Percentiles rank a stretch among this genome's conserved stretches.
These are phyloP conservation scores for Plemyria rubiginata DNA, from an alignment of 2,888 invertebrate genomes.

Conservation along the genomic window DNA sequence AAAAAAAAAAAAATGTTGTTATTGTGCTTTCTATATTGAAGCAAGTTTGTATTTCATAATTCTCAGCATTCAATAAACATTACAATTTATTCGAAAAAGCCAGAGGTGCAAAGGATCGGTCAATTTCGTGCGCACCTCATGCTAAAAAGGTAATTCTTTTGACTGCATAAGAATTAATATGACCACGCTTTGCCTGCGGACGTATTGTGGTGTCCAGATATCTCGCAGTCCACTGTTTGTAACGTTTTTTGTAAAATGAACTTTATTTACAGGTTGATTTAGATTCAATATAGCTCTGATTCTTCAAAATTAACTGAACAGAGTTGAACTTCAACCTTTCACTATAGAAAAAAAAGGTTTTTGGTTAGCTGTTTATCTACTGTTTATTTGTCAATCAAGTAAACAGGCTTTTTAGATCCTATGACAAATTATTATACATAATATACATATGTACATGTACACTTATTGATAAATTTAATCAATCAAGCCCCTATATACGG, in stretches of 20 bases:
- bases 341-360: no score
- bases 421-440: no score
- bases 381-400: no score
- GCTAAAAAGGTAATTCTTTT: constrained; percentile 37
- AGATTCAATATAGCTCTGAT: neutral
- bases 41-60: no score
- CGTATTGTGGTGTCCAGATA: constrained; percentile 54
- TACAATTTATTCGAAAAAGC: constrained; percentile 13
- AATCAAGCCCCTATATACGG: no score
- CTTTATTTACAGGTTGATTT: neutral
- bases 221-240: constrained; percentile 7
- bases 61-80: constrained; percentile 19
- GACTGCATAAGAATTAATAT: constrained; percentile 56
- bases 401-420: no score
- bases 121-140: constrained; percentile 28
- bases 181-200: constrained; percentile 67
- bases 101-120: constrained; percentile 22
- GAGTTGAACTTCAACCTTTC: no score
- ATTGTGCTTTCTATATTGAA: no score
- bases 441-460: no score
- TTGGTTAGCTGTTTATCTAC: no score
- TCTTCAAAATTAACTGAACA: neutral
- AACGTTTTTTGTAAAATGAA: neutral
- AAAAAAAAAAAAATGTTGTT: no score
- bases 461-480: no score